Base-by-base conservation (phyloP, 2,113 vertebrate genomes). In the Serinus canaria region DNA sequence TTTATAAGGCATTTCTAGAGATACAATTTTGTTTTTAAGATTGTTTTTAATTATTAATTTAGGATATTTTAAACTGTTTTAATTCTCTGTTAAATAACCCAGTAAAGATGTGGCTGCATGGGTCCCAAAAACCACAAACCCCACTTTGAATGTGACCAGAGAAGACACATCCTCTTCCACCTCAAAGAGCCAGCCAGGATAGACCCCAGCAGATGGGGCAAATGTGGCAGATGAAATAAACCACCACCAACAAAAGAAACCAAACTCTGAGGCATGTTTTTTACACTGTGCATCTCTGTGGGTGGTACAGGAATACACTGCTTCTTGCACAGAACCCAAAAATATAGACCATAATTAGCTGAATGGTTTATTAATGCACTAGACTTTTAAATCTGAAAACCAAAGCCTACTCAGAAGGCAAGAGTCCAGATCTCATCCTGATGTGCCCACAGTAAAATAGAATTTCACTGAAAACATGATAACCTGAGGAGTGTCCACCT, bases 371-470 rank as follows among this genome's bases (percentile, higher is more conserved):
- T 78, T 75, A 49, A 87, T 88, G 76, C 9, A 2, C 27, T 75
- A 41, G 37, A 83, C 14, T 73, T 95, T 69, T 33, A 92, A 72
- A 72, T 72, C 13, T 47, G 41, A 81, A 87, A 53, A 5, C n/a
- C 62, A 69, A 73, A 83, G 18, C 14, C n/a, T 81, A 33, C 6
- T 76, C 18, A 80, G 52, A 83, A 90, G 25, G 27, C 43, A 80
- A 49, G 15, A 72, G 21, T 74, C 12, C 68, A 58, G 37, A 82
- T 53, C 39, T 39, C 22, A 52, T 23, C 31, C 22, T 82, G 39
- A 59, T 66, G 22, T 72, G 8, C 53, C 58, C 33, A 69, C 27
- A 83, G 13, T 67, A 96, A 94, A 96, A 79, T 2, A 94, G 53
- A 91, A 91, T 49, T 28, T 74, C 49, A 87, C 46, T 55, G 72